Base-by-base conservation (phyloP, 2,888 invertebrate species). In the Tenthredo amoena region DNA sequence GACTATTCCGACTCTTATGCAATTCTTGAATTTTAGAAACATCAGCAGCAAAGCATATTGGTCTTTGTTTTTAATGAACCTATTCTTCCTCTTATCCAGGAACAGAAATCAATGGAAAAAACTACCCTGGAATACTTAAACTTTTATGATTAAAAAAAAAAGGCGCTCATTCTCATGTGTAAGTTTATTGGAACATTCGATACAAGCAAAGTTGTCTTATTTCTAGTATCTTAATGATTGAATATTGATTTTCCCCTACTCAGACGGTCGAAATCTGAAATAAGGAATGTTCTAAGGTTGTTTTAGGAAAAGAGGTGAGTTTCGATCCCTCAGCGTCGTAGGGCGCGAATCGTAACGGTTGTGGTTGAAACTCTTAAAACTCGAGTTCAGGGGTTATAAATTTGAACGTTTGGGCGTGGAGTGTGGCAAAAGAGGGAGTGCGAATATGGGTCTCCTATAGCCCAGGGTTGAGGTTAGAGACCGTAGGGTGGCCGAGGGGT, bases 331-430 rank as follows among this genome's bases (percentile, higher is more conserved):
- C 68, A 68, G 31, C 15, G 18, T 34, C 68, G 68, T 68, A 12
- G 68, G 34, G 68, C 68, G 68, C 68, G 68, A 68, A 68, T 68
- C 34, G 34, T 34, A 68, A 68, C 68, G 40, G 81, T 62, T 40
- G 79, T 58, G 81, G 58, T 62, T 81, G 12, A 40, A 62, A 58
- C 81, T 81, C 81, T 81, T 21, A 81, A 77, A 55, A 62, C 62
- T 40, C 40, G 81, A 47, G 50, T 50, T 34, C 76, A 50, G 74
- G 83, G 77, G 55, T 85, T 79, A 79, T 85, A 68, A 74, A 65
- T 79, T 85, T 85, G 88, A 87, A 88, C 85, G 87, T 86, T 71
- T 83, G 90, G 89, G 90, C 89, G 90, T 90, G 91, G 89, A 91
- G 89, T 89, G 89, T 62, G 89, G 89, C 88, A 88, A 62, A 37